Percentiles rank a stretch among this genome's conserved stretches.
These are phyloP conservation scores for Drosophila repletoides DNA, from an alignment of 1,140 invertebrate genomes.

Conservation along the genomic window DNA sequence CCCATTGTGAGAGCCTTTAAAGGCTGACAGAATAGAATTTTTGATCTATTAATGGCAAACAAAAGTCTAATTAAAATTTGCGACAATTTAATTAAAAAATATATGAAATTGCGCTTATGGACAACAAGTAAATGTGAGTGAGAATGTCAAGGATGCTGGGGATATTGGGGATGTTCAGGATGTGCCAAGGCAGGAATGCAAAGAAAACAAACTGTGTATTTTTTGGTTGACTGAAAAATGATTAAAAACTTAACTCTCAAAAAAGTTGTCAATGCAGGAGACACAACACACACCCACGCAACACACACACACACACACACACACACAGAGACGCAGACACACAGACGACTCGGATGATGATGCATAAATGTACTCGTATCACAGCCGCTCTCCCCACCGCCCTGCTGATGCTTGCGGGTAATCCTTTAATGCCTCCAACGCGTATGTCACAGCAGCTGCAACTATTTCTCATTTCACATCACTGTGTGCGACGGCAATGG, in stretches of 20 bases:
- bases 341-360: too few relatives aligned
- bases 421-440: conserved; percentile 70
- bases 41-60: conserved; percentile 38
- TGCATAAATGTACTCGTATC: neutral
- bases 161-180: too few relatives aligned
- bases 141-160: conserved; percentile 40
- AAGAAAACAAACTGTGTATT: conserved; percentile 51
- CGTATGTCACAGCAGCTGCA: conserved; percentile 71
- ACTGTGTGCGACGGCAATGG: conserved; percentile 23
- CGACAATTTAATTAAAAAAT: too few relatives aligned
- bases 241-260: conserved; percentile 72
- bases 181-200: conserved; percentile 35
- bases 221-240: conserved; percentile 66
- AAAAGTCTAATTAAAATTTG: conserved; percentile 50
- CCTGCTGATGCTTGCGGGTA: conserved; percentile 46
- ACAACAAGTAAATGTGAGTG: neutral
- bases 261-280: conserved; percentile 50
- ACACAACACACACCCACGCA: neutral
- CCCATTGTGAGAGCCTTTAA: conserved; percentile 26
- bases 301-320: too few relatives aligned
- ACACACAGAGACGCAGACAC: conserved; percentile 26
- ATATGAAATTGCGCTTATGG: too few relatives aligned
- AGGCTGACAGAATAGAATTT: conserved; percentile 25
- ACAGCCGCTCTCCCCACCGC: neutral
- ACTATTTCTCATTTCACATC: conserved; percentile 65